A percentile compares a stretch with the other conserved stretches of the same genome.
Conservation (phyloP, 1,140 invertebrate genomes). For the Lerema accius region DNA sequence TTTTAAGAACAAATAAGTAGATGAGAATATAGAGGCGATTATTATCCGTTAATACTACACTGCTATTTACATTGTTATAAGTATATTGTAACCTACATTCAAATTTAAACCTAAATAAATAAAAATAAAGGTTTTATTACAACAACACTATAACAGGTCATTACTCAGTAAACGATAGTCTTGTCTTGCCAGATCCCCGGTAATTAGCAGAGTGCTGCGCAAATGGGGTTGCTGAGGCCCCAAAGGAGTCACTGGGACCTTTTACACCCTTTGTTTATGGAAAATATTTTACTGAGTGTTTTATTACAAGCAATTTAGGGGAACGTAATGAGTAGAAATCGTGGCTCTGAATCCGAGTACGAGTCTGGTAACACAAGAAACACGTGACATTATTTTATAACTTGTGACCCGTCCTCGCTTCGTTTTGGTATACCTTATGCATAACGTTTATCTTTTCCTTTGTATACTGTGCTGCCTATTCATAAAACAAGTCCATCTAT, state of each 20-base stretch:
- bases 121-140: background rate
- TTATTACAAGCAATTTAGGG: conserved; percentile 13
- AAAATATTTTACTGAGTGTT: conserved; percentile 20
- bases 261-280: conserved; percentile 16
- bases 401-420: no score
- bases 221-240: conserved; percentile 15
- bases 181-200: conserved; percentile 11
- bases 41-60: no score
- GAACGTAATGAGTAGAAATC: background rate
- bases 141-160: background rate
- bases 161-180: background rate
- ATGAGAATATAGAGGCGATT: no score
- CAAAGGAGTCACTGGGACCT: conserved; percentile 3
- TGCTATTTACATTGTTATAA: no score
- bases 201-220: conserved; percentile 14
- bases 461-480: no score
- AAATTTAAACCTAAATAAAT: background rate
- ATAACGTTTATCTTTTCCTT: no score
- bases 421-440: no score
- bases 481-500: no score
- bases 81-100: no score
- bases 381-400: no score
- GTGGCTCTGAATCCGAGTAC: background rate
- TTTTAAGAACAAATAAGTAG: no score
- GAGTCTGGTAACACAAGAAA: background rate